phyloP scores from a whole-genome alignment of 2,113 vertebrate genomes.

The Abramis brama region DNA sequence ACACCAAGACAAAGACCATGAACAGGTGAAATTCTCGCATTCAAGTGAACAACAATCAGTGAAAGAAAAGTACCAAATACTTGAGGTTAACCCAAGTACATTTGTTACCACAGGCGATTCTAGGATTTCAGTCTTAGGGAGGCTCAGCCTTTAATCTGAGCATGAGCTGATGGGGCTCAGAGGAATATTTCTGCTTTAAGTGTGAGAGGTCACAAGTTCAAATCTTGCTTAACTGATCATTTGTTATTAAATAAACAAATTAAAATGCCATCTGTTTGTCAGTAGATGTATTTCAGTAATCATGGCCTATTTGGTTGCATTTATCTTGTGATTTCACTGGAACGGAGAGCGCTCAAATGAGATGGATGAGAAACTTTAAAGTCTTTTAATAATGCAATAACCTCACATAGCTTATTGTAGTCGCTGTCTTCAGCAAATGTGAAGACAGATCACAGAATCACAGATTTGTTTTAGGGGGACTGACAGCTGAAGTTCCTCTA shows the following conservation, averaged over 20 bases:
- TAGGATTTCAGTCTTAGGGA: not conserved
- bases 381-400: conserved; percentile 10
- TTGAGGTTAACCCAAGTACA: conserved; percentile 18
- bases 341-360: not conserved
- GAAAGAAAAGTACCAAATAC: not conserved
- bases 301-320: not conserved
- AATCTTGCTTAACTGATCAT: not conserved
- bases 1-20: not conserved
- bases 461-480: not conserved
- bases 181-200: not conserved
- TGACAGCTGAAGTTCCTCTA: not conserved
- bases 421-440: not conserved
- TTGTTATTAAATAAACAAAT: not conserved
- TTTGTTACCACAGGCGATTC: conserved; percentile 8
- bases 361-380: conserved; percentile 14
- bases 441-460: not conserved
- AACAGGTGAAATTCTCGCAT: not conserved
- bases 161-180: not conserved
- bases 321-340: conserved; percentile 1
- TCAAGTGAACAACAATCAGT: not conserved
- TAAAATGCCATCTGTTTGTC: not conserved
- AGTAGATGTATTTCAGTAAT: not conserved
- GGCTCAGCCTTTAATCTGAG: conserved; percentile 13
- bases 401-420: not conserved
- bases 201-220: not conserved